phyloP scores from a whole-genome alignment of 2,888 invertebrate species.

The Entomobrya multifasciata region DNA sequence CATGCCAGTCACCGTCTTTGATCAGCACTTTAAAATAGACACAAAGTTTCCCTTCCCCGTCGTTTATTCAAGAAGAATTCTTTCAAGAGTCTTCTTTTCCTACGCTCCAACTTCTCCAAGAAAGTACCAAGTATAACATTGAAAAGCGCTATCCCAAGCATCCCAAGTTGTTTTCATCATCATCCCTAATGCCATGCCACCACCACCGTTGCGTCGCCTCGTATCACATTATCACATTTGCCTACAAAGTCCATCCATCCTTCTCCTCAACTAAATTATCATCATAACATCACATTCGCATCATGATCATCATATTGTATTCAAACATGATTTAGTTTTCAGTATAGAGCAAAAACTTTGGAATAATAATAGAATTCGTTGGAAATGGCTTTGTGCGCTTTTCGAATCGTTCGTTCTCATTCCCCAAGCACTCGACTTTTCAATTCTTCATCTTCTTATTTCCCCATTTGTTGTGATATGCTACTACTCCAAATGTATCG shows the following conservation, averaged over 20 bases:
- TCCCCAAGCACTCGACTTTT: too few species aligned
- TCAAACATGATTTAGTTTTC: background rate
- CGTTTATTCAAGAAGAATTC: too few species aligned
- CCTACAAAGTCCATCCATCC: too few species aligned
- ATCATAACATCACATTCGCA: background rate
- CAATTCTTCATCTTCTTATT: background rate
- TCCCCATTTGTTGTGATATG: background rate
- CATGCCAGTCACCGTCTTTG: background rate
- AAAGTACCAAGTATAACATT: too few species aligned
- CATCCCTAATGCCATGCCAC: slow-evolving; percentile 1
- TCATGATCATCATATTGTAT: slow-evolving; percentile 5
- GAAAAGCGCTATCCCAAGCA: background rate
- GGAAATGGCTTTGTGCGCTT: slow-evolving; percentile 35
- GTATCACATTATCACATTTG: too few species aligned
- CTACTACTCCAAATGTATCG: background rate
- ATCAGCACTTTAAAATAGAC: too few species aligned
- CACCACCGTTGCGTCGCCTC: too few species aligned
- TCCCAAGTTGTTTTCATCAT: background rate
- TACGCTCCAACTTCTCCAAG: background rate
- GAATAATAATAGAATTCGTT: slow-evolving; percentile 60
- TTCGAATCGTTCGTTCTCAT: too few species aligned
- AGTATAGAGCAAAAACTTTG: slow-evolving; percentile 26
- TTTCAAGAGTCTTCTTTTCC: background rate
- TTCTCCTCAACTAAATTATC: too few species aligned
- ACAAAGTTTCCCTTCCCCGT: too few species aligned